phyloP scores from a whole-genome alignment of 2,888 invertebrate species.

The Sphinx pinastri region DNA sequence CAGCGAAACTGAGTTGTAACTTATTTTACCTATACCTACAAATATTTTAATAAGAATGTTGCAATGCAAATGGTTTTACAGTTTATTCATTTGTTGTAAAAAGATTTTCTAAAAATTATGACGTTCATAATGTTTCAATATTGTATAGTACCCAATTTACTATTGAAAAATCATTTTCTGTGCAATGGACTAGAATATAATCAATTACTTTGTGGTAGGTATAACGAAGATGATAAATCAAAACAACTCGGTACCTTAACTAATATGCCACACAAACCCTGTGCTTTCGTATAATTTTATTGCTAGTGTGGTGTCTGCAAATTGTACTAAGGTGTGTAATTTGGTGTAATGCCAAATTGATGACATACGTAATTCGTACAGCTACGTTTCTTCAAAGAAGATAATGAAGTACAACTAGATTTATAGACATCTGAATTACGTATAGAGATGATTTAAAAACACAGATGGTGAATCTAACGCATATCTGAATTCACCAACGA shows the following conservation, averaged over 20 bases:
- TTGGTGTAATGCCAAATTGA: slow-evolving; percentile 54
- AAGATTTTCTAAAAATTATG: no score
- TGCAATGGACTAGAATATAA: no score
- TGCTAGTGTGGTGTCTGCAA: slow-evolving; percentile 34
- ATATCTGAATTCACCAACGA: slow-evolving; percentile 1
- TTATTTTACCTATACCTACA: background rate
- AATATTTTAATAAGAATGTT: no score
- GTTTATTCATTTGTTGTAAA: no score
- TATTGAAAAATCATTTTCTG: no score
- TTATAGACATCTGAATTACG: background rate
- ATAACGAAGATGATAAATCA: background rate
- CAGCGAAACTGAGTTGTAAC: background rate
- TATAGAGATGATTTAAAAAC: background rate
- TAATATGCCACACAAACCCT: background rate
- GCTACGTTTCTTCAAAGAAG: slow-evolving; percentile 34
- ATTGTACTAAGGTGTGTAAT: slow-evolving; percentile 57
- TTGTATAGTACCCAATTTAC: no score
- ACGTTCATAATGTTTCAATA: no score
- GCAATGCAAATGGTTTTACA: no score
- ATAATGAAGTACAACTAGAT: slow-evolving; percentile 10
- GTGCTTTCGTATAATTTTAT: background rate
- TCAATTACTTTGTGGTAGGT: background rate
- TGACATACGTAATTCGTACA: slow-evolving; percentile 47
- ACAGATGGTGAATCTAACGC: background rate
- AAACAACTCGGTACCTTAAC: background rate